Conservation (phyloP, 2,797 vertebrate species). For the Glossophaga mutica region DNA sequence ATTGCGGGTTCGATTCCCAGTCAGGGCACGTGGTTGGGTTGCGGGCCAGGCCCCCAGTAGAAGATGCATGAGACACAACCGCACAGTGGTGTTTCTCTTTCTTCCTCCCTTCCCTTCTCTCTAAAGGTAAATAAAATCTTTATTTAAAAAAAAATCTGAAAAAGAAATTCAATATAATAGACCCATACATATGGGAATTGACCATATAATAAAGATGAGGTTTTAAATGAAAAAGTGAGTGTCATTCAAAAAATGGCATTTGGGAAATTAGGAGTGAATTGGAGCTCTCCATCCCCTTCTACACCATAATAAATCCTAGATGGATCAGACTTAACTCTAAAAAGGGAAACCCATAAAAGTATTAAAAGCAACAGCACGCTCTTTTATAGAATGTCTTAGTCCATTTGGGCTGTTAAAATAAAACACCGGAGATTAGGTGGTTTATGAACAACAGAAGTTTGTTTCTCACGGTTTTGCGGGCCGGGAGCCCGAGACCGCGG, state of each 20-base stretch:
- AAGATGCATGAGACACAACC: too few species aligned
- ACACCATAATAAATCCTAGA: background rate
- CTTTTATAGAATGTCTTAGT: background rate
- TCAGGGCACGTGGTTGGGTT: too few species aligned
- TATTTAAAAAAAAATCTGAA: background rate
- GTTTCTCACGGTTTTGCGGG: background rate
- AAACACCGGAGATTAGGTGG: background rate
- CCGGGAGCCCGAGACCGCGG: background rate
- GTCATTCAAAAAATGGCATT: background rate
- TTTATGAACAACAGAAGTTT: background rate
- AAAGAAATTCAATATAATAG: background rate
- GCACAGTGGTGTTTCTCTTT: too few species aligned
- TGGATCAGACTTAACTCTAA: background rate
- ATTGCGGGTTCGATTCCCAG: too few species aligned
- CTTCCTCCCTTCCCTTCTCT: too few species aligned
- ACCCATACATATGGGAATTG: background rate
- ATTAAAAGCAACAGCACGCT: background rate
- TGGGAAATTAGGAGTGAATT: background rate
- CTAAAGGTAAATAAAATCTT: too few species aligned
- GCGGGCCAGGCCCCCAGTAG: too few species aligned
- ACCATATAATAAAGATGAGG: background rate
- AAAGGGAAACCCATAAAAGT: background rate
- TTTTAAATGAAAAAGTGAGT: background rate
- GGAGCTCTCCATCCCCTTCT: background rate
- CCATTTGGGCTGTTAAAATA: background rate